A percentile compares a stretch with the other conserved stretches of the same genome.
Evolutionary conservation across 2,888 invertebrate genomes (phyloP).

Genomic region (Latheticus oryzae): DNA sequence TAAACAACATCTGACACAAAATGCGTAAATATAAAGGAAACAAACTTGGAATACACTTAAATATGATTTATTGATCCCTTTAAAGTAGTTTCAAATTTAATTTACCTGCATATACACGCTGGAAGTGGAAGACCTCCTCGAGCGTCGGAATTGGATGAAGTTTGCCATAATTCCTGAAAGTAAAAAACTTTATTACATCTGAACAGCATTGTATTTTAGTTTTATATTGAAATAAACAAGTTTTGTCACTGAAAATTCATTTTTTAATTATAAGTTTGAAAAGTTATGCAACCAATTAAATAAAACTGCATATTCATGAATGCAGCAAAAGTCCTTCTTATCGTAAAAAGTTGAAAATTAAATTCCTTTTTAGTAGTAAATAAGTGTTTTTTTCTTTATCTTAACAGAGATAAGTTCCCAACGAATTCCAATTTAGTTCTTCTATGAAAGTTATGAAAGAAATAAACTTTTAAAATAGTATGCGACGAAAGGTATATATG

Average conservation of each 20-base stretch:
- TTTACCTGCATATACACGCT: slow-evolving; percentile 49
- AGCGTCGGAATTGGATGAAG: slow-evolving; percentile 46
- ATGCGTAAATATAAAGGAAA: slow-evolving; percentile 3
- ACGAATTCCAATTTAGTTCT: slow-evolving; percentile 33
- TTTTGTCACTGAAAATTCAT: too few relatives aligned
- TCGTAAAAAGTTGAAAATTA: slow-evolving; percentile 5
- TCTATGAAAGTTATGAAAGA: slow-evolving; percentile 22
- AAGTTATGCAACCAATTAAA: slow-evolving; percentile 37
- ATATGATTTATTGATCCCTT: slow-evolving; percentile 14
- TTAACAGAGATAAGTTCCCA: slow-evolving; percentile 10
- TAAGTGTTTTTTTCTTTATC: not conserved
- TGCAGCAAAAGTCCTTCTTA: not conserved
- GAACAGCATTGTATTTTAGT: not conserved
- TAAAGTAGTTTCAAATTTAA: slow-evolving; percentile 14
- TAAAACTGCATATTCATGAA: not conserved
- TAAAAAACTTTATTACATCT: slow-evolving; percentile 5
- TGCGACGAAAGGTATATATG: slow-evolving; percentile 23
- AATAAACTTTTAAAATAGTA: slow-evolving; percentile 37
- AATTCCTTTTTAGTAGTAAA: slow-evolving; percentile 7
- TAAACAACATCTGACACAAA: slow-evolving; percentile 23
- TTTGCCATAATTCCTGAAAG: slow-evolving; percentile 43
- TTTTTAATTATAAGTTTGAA: too few relatives aligned
- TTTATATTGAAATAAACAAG: not conserved
- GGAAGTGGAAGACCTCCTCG: slow-evolving; percentile 46
- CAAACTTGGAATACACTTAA: not conserved